phyloP scores from a whole-genome alignment of 2,113 vertebrate genomes.

The Rattus rattus region DNA sequence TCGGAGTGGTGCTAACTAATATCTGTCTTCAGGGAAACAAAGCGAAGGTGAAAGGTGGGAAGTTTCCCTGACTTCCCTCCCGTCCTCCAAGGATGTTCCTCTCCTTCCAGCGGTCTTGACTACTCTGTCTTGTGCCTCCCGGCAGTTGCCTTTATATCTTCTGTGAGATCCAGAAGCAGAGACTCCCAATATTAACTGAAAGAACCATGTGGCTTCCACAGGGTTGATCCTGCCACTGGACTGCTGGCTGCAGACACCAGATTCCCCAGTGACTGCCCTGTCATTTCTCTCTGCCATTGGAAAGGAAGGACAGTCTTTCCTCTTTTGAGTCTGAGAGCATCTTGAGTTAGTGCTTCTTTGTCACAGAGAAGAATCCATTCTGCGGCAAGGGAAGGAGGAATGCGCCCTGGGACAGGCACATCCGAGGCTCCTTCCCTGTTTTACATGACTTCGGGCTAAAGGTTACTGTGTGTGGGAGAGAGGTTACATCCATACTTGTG shows the following conservation, averaged over 20 bases:
- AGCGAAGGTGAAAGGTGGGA: neutral
- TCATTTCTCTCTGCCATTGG: neutral
- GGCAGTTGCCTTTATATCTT: neutral
- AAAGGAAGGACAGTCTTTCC: neutral
- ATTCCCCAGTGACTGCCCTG: neutral
- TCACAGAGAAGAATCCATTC: neutral
- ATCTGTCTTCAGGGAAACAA: neutral
- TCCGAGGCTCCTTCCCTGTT: no score
- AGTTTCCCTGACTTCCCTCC: neutral
- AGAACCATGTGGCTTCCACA: neutral
- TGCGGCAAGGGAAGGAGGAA: neutral
- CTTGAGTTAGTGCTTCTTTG: neutral
- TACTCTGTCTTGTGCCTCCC: neutral
- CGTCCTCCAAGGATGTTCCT: neutral
- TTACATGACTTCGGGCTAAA: neutral
- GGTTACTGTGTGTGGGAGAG: neutral
- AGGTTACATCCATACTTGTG: neutral
- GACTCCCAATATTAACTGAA: neutral
- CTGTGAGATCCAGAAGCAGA: conserved; percentile 6
- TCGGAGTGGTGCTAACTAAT: neutral
- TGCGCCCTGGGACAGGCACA: neutral
- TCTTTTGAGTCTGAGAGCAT: neutral
- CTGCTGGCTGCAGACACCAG: neutral
- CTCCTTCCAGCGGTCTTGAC: neutral
- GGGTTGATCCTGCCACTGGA: neutral